Base-by-base conservation (phyloP, 2,797 vertebrate genomes). In the Brachyrhaphis roseni region DNA sequence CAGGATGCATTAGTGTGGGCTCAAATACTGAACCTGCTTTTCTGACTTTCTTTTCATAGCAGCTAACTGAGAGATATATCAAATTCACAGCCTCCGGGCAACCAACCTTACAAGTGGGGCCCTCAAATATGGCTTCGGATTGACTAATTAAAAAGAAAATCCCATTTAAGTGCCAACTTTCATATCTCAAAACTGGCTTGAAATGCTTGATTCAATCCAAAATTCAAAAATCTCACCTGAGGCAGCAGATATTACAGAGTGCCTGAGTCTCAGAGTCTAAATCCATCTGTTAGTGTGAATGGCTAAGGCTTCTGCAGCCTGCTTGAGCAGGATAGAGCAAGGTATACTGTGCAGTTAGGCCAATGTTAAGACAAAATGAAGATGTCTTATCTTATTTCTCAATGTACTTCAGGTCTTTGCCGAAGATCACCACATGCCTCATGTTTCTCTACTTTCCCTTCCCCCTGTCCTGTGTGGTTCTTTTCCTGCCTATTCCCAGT, bases 111-210 rank as follows among this genome's bases (percentile, higher is more conserved):
- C 90, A 86, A 80, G 86, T 88, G 87, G 78, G 80, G 49, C 81
- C 70, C 77, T n/a, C 76, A 68, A 84, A 87, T 75, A 51, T 78
- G 82, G 77, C 84, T 57, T 78, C 1, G 34, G 78, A 88, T 75
- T 71, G 84, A 85, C 89, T 92, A 89, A 94, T 93, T 93, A 93
- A 88, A 92, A 82, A 87, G 84, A 86, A 92, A 91, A 93, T 92
- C 83, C 86, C 84, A 91, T 88, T 91, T 82, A 86, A 4, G 41
- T 86, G 28, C 79, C 41, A 34, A 85, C 84, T 90, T 84, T 93
- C 89, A 87, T 88, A 90, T 90, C 87, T 75, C 55, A 43, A 83
- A 84, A 85, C 87, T 51, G 59, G 85, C 85, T 89, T 77, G 84
- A 88, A 87, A 82, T 51, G 78, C 88, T 84, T 80, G 86, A 91